phyloP scores from a whole-genome alignment of 1,140 invertebrate species.

The Steinernema khuongi region DNA sequence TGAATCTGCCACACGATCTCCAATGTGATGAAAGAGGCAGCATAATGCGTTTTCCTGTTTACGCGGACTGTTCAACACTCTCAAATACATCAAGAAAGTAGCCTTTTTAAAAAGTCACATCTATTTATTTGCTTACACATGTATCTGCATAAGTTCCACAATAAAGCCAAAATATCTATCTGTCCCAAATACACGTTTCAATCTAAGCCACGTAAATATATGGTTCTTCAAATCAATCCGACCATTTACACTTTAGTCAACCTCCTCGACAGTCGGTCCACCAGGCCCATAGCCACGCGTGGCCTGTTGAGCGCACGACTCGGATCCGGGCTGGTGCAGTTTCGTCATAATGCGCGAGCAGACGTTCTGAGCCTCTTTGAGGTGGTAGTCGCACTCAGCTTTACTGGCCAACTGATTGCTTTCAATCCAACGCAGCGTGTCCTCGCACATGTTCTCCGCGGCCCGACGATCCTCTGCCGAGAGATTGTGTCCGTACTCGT shows the following conservation, averaged over 20 bases:
- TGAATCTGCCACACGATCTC: too few species aligned
- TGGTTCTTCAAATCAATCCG: too few species aligned
- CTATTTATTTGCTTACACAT: too few species aligned
- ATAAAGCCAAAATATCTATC: too few species aligned
- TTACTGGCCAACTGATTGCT: conserved; percentile 63
- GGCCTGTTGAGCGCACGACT: conserved; percentile 2
- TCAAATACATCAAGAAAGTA: too few species aligned
- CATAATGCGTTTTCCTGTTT: too few species aligned
- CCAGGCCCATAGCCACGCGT: conserved; percentile 7
- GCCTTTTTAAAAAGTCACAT: too few species aligned
- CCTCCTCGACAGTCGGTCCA: conserved; percentile 53
- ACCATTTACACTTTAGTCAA: conserved; percentile 43
- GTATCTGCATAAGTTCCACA: too few species aligned
- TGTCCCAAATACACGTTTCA: too few species aligned
- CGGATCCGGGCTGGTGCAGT: conserved; percentile 40
- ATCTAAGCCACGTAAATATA: too few species aligned
- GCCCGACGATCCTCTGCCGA: conserved; percentile 20
- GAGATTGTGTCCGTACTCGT: conserved; percentile 32
- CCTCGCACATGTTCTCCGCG: conserved; percentile 28
- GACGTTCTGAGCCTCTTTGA: conserved; percentile 62
- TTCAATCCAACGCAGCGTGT: conserved; percentile 62
- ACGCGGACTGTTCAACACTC: too few species aligned
- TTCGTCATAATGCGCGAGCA: conserved; percentile 67
- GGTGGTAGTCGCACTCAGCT: conserved; percentile 60
- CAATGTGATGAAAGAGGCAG: too few species aligned